These are phyloP conservation scores for Tenodera sinensis DNA, from an alignment of 2,888 invertebrate species.

Conservation along the genomic window DNA sequence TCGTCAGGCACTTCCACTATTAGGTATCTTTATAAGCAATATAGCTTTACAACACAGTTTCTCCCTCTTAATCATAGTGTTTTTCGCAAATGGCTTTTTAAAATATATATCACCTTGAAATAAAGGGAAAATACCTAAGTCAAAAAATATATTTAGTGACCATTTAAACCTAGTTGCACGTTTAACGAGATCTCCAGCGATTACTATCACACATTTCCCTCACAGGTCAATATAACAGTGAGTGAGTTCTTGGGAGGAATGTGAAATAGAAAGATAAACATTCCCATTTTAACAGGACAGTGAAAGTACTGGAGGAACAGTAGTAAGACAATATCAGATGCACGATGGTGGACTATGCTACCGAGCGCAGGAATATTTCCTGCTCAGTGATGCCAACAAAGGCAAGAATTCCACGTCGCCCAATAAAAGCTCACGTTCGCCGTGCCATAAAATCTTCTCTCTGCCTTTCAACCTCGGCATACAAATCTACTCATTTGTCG, in stretches of 20 bases:
- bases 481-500: neutral
- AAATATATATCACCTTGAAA: no score
- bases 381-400: neutral
- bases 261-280: neutral
- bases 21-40: no score
- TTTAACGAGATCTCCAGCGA: no score
- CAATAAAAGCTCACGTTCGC: neutral
- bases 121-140: no score
- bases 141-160: no score
- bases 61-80: no score
- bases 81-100: no score
- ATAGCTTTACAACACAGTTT: no score
- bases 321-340: constrained; percentile 1
- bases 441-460: neutral
- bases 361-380: neutral
- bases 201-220: neutral
- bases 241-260: neutral
- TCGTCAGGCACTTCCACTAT: no score
- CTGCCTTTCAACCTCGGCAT: neutral
- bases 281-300: neutral
- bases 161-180: no score
- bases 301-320: neutral
- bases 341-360: neutral
- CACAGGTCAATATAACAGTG: neutral
- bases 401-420: neutral